Evolutionary conservation across 2,888 invertebrate genomes (phyloP).

Genomic region (Platycheirus albimanus): DNA sequence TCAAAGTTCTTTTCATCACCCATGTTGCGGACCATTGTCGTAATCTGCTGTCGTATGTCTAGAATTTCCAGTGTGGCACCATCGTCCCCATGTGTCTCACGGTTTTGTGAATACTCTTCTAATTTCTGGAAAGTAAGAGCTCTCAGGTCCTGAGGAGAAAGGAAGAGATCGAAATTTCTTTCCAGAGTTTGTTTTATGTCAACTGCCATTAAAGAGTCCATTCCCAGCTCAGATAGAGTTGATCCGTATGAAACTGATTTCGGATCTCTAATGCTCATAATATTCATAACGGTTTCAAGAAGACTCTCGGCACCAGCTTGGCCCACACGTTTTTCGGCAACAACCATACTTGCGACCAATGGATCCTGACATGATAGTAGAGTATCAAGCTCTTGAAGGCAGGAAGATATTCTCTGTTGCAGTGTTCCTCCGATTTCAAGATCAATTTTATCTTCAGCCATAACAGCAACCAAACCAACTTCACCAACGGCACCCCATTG

Average conservation of each 20-base stretch:
- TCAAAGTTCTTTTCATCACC: conserved; percentile 85
- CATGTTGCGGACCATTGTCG: conserved; percentile 85
- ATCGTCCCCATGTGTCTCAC: conserved; percentile 76
- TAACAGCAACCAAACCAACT: conserved; percentile 91
- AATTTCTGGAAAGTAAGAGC: conserved; percentile 87
- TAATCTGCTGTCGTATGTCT: conserved; percentile 83
- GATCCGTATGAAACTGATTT: conserved; percentile 88
- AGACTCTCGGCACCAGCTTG: conserved; percentile 86
- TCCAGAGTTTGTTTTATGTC: conserved; percentile 97
- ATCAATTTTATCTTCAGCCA: conserved; percentile 88
- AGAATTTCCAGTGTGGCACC: conserved; percentile 78
- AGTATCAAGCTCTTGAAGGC: conserved; percentile 88
- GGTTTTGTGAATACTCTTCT: conserved; percentile 79
- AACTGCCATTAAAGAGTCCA: conserved; percentile 98
- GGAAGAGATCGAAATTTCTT: conserved; percentile 92
- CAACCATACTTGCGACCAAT: conserved; percentile 92
- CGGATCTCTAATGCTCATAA: conserved; percentile 87
- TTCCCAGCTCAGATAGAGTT: conserved; percentile 94
- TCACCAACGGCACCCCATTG: conserved; percentile 98
- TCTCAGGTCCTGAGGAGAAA: conserved; percentile 93
- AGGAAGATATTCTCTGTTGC: conserved; percentile 93
- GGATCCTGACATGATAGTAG: conserved; percentile 88
- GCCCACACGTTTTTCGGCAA: conserved; percentile 90
- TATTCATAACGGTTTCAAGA: conserved; percentile 88
- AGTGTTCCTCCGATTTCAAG: conserved; percentile 92